Base-by-base conservation (phyloP, 1,140 invertebrate genomes). In the Archegozetes longisetosus region DNA sequence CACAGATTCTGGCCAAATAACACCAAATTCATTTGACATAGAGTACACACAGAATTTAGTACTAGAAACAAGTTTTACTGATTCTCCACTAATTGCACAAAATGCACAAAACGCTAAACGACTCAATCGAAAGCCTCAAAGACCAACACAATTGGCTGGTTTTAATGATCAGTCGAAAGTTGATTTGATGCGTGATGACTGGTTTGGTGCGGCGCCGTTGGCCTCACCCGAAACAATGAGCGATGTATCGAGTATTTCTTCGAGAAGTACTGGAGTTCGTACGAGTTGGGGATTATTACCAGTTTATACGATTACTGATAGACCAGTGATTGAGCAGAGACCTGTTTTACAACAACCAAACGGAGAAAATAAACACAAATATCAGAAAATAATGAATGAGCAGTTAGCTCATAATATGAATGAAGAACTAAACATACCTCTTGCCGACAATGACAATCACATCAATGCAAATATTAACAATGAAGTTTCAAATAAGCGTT, bases 211-310 rank as follows among this genome's bases (percentile, higher is more conserved):
- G 23, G 86, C 86, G 0, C 86, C 87, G 0, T 68, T 91, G 23
- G 87, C 87, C 1, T 86, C 85, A 26, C 86, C 87, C 1, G 86
- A 91, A 70, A 88, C 84, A 1, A 69, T 88, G 2, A 88, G 85
- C 0, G 85, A 88, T 70, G 78, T 84, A 3, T 87, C 84, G 14
- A 76, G 75, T 66, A 64, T 76, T 47, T 70, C 70, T 13, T 73
- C 74, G n/a, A 14, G 28, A 58, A 60, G 58, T 40, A 40, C 32
- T 9, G 32, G 32, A 9, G 32, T 40, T 40, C 6, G 32, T 9
- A 17, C 32, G 6, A 40, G 32, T 40, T 40, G 32, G 32, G 32
- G 6, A 40, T 6, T 17, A 17, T 17, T 40, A 40, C 32, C 32
- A 6, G 32, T 40, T 6, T 40, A 9, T 40, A 40, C 32, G 25